These are phyloP conservation scores for Phorcus lineatus DNA, from an alignment of 2,888 invertebrate genomes.

Conservation along the genomic window DNA sequence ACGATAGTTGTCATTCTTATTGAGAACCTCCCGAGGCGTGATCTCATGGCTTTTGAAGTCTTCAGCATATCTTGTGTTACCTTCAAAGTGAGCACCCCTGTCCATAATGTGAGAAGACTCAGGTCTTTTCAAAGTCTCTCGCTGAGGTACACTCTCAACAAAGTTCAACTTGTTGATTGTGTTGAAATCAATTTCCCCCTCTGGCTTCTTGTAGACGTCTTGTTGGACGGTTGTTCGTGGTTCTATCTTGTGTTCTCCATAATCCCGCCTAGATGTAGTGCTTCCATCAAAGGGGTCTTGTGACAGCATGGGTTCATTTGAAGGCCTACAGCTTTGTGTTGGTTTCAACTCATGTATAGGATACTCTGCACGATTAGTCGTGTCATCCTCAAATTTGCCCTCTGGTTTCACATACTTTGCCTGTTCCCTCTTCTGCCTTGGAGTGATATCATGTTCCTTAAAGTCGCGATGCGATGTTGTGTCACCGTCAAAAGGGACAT, in stretches of 20 bases:
- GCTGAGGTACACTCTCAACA: slow-evolving; percentile 1
- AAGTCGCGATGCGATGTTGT: slow-evolving; percentile 67
- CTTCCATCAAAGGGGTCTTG: slow-evolving; percentile 63
- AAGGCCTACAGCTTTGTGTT: slow-evolving; percentile 58
- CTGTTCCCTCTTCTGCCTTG: slow-evolving; percentile 45
- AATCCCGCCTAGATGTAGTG: slow-evolving; percentile 55
- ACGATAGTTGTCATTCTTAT: neutral
- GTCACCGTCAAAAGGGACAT: slow-evolving; percentile 62
- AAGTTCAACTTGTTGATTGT: slow-evolving; percentile 56
- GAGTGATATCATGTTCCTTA: slow-evolving; percentile 59
- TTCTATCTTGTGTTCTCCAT: slow-evolving; percentile 30
- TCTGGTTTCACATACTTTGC: slow-evolving; percentile 52
- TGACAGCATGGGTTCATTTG: slow-evolving; percentile 52
- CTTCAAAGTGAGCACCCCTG: neutral
- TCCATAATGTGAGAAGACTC: slow-evolving; percentile 8
- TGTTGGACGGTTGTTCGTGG: slow-evolving; percentile 48
- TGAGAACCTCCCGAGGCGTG: neutral
- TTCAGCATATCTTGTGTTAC: slow-evolving; percentile 49
- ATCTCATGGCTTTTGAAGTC: slow-evolving; percentile 42
- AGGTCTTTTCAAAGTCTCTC: neutral
- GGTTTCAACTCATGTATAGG: slow-evolving; percentile 38
- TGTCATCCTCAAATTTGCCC: slow-evolving; percentile 58
- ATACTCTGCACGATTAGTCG: slow-evolving; percentile 60
- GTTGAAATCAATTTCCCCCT: slow-evolving; percentile 63
- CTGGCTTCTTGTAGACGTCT: slow-evolving; percentile 54